A percentile compares a stretch with the other conserved stretches of the same genome.
Evolutionary conservation across 1,140 invertebrate species (phyloP).

Genomic region (Thaumetopoea pityocampa): DNA sequence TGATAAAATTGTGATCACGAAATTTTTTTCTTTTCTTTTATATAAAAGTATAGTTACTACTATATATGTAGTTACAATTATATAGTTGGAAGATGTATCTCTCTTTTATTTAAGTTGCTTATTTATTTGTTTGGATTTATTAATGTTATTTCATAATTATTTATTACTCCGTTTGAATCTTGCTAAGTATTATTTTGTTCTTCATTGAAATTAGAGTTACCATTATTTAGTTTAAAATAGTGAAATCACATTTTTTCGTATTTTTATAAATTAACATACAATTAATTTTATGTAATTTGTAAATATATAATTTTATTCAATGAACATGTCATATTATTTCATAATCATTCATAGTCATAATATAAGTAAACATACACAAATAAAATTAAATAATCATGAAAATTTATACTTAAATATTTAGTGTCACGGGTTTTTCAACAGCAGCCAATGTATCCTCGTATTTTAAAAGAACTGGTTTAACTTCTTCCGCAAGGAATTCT

Average conservation of each 20-base stretch:
- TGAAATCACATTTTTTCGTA: conserved; percentile 55
- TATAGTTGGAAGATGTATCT: conserved; percentile 33
- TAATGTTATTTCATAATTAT: conserved; percentile 69
- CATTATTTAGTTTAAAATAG: conserved; percentile 63
- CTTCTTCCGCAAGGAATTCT: conserved; percentile 88
- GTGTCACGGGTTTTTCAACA: conserved; percentile 52
- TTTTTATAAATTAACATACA: conserved; percentile 54
- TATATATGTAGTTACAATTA: too few species aligned
- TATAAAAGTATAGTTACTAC: too few species aligned
- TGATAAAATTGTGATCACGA: conserved; percentile 59
- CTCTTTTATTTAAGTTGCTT: conserved; percentile 42
- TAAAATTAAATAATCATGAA: conserved; percentile 20
- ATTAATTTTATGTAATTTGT: conserved; percentile 53
- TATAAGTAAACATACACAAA: too few species aligned
- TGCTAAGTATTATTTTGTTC: conserved; percentile 41
- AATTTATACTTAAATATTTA: conserved; percentile 48
- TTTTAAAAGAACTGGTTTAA: conserved; percentile 83
- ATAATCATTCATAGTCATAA: too few species aligned
- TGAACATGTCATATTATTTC: conserved; percentile 25
- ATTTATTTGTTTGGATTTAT: conserved; percentile 69
- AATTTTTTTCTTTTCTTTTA: conserved; percentile 29
- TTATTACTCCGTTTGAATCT: conserved; percentile 60
- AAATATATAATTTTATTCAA: conserved; percentile 69
- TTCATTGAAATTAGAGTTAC: conserved; percentile 52
- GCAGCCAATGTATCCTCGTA: conserved; percentile 75